phyloP scores from a whole-genome alignment of 30 jellyfish, hydroid and myxozoan genomes.

The Aurelia sp. region DNA sequence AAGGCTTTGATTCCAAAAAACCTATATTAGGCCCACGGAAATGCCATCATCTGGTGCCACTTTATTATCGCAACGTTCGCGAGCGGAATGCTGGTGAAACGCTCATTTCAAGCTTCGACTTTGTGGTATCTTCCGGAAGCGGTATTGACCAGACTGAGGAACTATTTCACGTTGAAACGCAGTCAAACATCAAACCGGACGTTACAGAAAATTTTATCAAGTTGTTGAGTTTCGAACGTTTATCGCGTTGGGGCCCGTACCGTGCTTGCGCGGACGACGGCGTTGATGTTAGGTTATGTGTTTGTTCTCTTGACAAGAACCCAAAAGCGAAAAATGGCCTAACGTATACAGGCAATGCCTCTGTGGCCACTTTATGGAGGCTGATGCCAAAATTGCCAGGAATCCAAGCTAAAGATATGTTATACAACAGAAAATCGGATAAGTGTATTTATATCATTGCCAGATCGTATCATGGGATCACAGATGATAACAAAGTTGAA shows the following conservation, averaged over 20 bases:
- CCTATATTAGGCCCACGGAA: background rate
- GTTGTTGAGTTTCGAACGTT: slow-evolving; percentile 71
- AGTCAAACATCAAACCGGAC: slow-evolving; percentile 59
- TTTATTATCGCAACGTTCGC: slow-evolving; percentile 56
- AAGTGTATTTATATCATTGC: slow-evolving; percentile 37
- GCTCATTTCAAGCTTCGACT: slow-evolving; percentile 66
- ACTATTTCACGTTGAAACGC: slow-evolving; percentile 74
- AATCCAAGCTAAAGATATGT: slow-evolving; percentile 19
- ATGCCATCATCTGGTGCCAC: slow-evolving; percentile 71
- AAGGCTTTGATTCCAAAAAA: background rate
- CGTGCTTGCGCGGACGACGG: slow-evolving; percentile 72
- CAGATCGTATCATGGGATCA: slow-evolving; percentile 18
- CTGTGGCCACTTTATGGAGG: slow-evolving; percentile 14
- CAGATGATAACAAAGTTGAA: slow-evolving; percentile 12
- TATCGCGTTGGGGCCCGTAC: slow-evolving; percentile 73
- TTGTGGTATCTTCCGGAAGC: slow-evolving; percentile 58
- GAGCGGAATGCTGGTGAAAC: slow-evolving; percentile 66
- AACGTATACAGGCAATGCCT: background rate
- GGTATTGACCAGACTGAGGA: slow-evolving; percentile 66
- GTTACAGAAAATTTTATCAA: slow-evolving; percentile 22
- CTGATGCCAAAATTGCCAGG: slow-evolving; percentile 41
- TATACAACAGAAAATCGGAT: slow-evolving; percentile 30
- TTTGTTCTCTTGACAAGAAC: slow-evolving; percentile 42
- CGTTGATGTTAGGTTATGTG: slow-evolving; percentile 63
- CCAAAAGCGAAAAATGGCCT: slow-evolving; percentile 11